A percentile compares a stretch with the other conserved stretches of the same genome.
phyloP scores from a whole-genome alignment of 2,113 vertebrate species.

The Origma solitaria region DNA sequence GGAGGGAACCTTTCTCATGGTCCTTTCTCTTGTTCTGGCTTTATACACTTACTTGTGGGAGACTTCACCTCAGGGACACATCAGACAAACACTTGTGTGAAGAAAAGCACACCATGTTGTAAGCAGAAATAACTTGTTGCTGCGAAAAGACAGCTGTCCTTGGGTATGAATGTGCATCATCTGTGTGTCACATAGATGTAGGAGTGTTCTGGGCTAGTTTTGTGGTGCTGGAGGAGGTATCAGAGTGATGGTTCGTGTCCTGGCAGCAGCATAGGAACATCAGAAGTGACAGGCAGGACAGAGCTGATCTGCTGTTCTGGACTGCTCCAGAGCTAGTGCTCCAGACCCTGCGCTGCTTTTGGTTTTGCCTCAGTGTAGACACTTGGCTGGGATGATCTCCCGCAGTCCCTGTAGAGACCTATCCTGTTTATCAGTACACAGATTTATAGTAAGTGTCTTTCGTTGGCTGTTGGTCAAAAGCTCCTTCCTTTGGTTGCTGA shows the following conservation, averaged over 20 bases:
- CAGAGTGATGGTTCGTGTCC: fast-evolving
- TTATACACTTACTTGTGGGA: neutral
- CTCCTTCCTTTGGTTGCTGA: neutral
- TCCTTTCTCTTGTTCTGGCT: neutral
- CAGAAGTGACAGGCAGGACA: neutral
- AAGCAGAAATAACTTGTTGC: neutral
- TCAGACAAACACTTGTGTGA: neutral
- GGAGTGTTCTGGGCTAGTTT: neutral
- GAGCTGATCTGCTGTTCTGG: neutral
- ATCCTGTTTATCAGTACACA: neutral
- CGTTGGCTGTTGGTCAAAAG: constrained; percentile 1
- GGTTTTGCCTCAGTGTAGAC: neutral
- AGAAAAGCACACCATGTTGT: neutral
- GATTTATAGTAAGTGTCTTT: neutral
- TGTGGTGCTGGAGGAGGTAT: neutral
- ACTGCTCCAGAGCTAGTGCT: neutral
- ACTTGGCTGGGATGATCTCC: neutral
- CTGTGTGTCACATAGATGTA: neutral
- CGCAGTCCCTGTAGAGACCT: neutral
- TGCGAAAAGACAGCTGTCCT: neutral
- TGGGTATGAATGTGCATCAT: neutral
- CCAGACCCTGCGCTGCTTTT: neutral
- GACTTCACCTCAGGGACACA: neutral
- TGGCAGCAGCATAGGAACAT: neutral
- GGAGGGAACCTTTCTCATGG: neutral